These are phyloP conservation scores for Axis porcinus DNA, from an alignment of 2,113 vertebrate genomes.

Conservation along the genomic window DNA sequence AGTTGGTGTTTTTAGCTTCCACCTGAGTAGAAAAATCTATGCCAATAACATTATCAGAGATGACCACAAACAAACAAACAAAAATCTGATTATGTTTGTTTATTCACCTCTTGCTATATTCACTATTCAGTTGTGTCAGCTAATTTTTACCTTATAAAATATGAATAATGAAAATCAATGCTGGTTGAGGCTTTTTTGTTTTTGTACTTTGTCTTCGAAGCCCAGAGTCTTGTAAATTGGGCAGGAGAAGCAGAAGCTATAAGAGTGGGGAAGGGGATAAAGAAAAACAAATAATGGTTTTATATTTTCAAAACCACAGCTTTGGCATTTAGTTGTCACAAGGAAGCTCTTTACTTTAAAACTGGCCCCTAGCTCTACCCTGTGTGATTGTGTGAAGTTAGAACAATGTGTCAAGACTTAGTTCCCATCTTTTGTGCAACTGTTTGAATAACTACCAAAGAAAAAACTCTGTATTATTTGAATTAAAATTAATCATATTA, in stretches of 20 bases:
- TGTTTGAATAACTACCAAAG: constrained; percentile 74
- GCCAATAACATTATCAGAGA: constrained; percentile 14
- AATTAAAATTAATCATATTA: constrained; percentile 75
- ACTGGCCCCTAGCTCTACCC: constrained; percentile 65
- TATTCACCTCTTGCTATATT: constrained; percentile 29
- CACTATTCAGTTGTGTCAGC: constrained; percentile 35
- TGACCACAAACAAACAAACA: neutral
- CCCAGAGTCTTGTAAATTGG: constrained; percentile 59
- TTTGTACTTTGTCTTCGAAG: constrained; percentile 16
- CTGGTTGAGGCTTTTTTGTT: constrained; percentile 65
- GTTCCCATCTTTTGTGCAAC: constrained; percentile 73
- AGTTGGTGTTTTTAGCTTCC: constrained; percentile 59
- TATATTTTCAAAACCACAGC: constrained; percentile 71
- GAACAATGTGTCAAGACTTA: constrained; percentile 71
- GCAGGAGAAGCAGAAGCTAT: constrained; percentile 5
- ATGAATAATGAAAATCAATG: constrained; percentile 50
- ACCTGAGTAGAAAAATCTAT: constrained; percentile 13
- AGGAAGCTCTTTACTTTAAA: constrained; percentile 77
- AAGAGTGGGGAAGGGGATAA: neutral
- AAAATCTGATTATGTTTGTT: constrained; percentile 48
- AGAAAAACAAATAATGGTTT: constrained; percentile 75
- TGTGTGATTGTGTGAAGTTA: constrained; percentile 74
- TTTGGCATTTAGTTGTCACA: constrained; percentile 79
- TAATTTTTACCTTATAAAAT: constrained; percentile 71
- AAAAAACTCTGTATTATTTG: constrained; percentile 73